Percentiles rank a stretch among this genome's conserved stretches.
Conservation (phyloP, 2,113 vertebrate genomes). For the Machaerirhynchus nigripectus region DNA sequence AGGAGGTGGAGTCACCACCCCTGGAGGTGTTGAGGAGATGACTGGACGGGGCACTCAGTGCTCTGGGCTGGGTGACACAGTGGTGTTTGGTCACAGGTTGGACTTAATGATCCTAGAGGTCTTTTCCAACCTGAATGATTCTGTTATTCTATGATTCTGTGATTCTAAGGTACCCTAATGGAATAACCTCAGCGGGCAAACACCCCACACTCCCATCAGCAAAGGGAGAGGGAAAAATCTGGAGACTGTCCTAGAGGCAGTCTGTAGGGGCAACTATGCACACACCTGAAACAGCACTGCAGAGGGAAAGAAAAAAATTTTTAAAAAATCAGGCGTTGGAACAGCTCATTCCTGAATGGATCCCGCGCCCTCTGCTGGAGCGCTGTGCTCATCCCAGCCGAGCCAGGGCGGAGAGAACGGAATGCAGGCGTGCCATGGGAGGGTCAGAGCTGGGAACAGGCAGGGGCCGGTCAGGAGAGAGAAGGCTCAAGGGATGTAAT, state of each 20-base stretch:
- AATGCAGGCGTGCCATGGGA: fast-evolving
- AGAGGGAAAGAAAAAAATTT: neutral
- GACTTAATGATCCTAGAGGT: neutral
- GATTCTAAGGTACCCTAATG: neutral
- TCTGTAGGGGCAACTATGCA: neutral
- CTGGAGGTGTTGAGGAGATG: too few relatives aligned
- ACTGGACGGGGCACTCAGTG: neutral
- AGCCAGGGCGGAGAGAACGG: fast-evolving
- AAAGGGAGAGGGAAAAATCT: neutral
- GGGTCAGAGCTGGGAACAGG: neutral
- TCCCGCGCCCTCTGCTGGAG: conserved; percentile 31
- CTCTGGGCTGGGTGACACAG: neutral
- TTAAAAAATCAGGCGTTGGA: too few relatives aligned
- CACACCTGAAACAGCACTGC: neutral
- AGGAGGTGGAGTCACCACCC: neutral
- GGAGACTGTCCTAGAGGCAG: neutral
- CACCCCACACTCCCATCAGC: neutral
- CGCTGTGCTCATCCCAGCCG: neutral
- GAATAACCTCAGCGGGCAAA: neutral
- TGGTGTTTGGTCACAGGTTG: neutral
- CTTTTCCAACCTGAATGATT: neutral
- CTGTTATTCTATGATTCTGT: neutral
- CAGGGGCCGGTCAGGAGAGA: fast-evolving
- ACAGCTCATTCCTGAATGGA: neutral
- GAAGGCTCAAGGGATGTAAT: neutral